A percentile compares a stretch with the other conserved stretches of the same genome.
phyloP scores from a whole-genome alignment of 2,113 vertebrate species.

The Silurus glanis region DNA sequence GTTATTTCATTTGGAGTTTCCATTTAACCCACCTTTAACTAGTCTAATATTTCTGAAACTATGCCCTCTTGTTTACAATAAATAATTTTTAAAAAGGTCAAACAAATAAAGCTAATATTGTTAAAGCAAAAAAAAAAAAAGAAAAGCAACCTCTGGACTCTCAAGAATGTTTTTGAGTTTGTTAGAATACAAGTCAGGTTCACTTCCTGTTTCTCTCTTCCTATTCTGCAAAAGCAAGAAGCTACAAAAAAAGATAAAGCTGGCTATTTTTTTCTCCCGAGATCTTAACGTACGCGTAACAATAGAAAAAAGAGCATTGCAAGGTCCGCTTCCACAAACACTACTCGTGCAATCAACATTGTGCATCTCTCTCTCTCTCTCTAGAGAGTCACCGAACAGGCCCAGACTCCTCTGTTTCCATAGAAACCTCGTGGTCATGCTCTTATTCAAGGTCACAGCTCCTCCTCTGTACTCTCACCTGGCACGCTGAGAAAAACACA shows the following conservation, averaged over 20 bases:
- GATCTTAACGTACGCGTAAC: neutral
- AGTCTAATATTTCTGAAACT: neutral
- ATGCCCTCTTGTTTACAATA: neutral
- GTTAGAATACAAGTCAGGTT: neutral
- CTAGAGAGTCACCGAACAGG: neutral
- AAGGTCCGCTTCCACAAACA: neutral
- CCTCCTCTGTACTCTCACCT: constrained; percentile 21
- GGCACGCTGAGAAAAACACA: neutral
- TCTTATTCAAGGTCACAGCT: constrained; percentile 37
- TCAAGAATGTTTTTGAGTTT: neutral
- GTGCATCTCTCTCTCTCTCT: neutral
- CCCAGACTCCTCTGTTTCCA: constrained; percentile 21
- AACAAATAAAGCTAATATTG: neutral
- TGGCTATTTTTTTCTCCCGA: neutral
- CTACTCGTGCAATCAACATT: neutral
- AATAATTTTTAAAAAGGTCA: neutral
- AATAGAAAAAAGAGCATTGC: neutral
- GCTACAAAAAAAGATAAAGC: neutral
- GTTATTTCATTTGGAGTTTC: neutral
- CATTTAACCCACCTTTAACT: neutral
- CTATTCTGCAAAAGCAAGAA: neutral
- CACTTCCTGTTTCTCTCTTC: constrained; percentile 10
- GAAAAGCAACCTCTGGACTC: neutral
- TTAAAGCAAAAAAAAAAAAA: neutral
- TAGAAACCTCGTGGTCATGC: constrained; percentile 26